Percentiles rank a stretch among this genome's conserved stretches.
Evolutionary conservation across 2,113 vertebrate species (phyloP).

Genomic region (Perognathus longimembris): DNA sequence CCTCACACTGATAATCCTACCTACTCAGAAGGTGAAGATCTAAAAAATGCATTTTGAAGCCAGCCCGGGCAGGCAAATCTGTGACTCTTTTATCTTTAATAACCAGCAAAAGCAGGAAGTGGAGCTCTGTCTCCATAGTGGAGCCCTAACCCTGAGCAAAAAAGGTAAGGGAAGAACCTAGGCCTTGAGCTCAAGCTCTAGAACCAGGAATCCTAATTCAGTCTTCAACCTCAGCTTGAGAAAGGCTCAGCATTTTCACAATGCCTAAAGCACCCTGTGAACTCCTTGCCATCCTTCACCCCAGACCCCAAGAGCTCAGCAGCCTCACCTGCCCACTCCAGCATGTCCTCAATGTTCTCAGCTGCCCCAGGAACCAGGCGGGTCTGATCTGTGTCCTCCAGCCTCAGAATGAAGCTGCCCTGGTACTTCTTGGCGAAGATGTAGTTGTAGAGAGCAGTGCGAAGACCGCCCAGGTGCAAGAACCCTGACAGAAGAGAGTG

Average conservation of each 20-base stretch:
- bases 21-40: too few relatives aligned
- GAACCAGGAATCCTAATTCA: background rate
- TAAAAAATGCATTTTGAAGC: too few relatives aligned
- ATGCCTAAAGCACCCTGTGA: background rate
- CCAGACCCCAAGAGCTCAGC: accelerated
- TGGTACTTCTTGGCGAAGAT: constrained; percentile 94
- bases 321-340: constrained; percentile 94
- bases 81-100: too few relatives aligned
- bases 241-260: background rate
- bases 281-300: background rate
- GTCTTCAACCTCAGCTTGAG: background rate
- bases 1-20: too few relatives aligned
- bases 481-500: constrained; percentile 87
- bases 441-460: constrained; percentile 97
- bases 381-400: constrained; percentile 96
- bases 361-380: constrained; percentile 92
- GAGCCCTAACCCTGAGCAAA: background rate
- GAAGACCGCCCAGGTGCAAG: constrained; percentile 94
- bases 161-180: too few relatives aligned
- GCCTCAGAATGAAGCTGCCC: constrained; percentile 92
- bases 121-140: background rate
- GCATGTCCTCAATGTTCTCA: constrained; percentile 92
- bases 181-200: too few relatives aligned
- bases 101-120: too few relatives aligned
- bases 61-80: too few relatives aligned